These are phyloP conservation scores for Drosophila yakuba DNA, from an alignment of 1,140 invertebrate genomes.

Conservation along the genomic window DNA sequence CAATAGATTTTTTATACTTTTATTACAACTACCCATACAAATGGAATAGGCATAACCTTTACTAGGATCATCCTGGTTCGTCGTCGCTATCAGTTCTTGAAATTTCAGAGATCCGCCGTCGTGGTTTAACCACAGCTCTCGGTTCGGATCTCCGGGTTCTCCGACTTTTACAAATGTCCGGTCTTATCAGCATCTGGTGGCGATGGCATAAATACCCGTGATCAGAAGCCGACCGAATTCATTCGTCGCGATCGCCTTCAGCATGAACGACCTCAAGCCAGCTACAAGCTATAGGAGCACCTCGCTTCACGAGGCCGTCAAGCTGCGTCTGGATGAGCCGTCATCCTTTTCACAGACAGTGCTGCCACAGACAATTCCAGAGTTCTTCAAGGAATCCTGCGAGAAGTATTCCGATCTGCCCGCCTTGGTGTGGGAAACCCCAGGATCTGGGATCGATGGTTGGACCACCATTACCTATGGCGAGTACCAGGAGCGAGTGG, in stretches of 20 bases:
- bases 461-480: conserved; percentile 90
- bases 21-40: no score
- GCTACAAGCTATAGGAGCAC: conserved; percentile 64
- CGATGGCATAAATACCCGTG: conserved; percentile 57
- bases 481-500: conserved; percentile 90
- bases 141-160: background rate
- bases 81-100: background rate
- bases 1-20: no score
- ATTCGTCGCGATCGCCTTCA: conserved; percentile 40
- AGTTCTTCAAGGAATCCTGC: conserved; percentile 57
- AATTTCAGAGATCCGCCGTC: background rate
- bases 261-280: conserved; percentile 65
- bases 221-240: conserved; percentile 14
- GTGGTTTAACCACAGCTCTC: background rate
- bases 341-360: conserved; percentile 10
- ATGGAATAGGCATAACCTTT: no score
- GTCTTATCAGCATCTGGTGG: conserved; percentile 15
- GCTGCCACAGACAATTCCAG: conserved; percentile 50
- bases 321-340: conserved; percentile 33
- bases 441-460: conserved; percentile 37
- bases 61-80: no score
- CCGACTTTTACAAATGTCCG: conserved; percentile 18
- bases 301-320: conserved; percentile 68
- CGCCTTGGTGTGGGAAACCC: conserved; percentile 88
- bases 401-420: conserved; percentile 87